Conservation (phyloP, 37 sponge, comb jelly and placozoan genomes). For the Hexactinellida sp. region DNA sequence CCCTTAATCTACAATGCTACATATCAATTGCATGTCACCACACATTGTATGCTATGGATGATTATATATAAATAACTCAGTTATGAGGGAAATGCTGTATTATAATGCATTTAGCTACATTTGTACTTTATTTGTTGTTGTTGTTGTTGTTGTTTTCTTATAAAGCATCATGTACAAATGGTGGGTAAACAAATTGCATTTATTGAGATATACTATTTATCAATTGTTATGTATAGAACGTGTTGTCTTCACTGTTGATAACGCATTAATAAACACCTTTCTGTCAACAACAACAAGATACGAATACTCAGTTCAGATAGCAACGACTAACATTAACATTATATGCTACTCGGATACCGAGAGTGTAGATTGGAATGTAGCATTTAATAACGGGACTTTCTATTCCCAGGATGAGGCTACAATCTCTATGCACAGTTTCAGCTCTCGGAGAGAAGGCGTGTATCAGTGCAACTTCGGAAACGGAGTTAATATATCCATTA, state of each 20-base stretch:
- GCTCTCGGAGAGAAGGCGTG: not conserved
- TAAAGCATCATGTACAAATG: not conserved
- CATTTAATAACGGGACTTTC: not conserved
- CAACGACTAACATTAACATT: not conserved
- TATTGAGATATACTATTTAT: not conserved
- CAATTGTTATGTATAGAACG: not conserved
- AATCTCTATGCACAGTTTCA: not conserved
- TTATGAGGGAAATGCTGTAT: too few relatives aligned
- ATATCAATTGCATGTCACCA: too few relatives aligned
- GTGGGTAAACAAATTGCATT: not conserved
- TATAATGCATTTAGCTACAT: too few relatives aligned
- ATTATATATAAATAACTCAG: too few relatives aligned
- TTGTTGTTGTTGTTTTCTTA: not conserved
- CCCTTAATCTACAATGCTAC: too few relatives aligned
- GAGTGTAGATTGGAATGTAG: not conserved
- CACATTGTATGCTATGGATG: too few relatives aligned
- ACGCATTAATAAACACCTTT: not conserved
- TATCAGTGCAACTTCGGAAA: not conserved
- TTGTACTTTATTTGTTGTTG: not conserved
- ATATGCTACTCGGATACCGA: not conserved
- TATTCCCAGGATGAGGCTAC: not conserved
- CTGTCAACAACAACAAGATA: not conserved
- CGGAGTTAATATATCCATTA: not conserved
- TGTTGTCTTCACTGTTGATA: not conserved
- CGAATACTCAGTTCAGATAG: not conserved